Base-by-base conservation (phyloP, 2,888 invertebrate genomes). In the Pristionchus arcanus region DNA sequence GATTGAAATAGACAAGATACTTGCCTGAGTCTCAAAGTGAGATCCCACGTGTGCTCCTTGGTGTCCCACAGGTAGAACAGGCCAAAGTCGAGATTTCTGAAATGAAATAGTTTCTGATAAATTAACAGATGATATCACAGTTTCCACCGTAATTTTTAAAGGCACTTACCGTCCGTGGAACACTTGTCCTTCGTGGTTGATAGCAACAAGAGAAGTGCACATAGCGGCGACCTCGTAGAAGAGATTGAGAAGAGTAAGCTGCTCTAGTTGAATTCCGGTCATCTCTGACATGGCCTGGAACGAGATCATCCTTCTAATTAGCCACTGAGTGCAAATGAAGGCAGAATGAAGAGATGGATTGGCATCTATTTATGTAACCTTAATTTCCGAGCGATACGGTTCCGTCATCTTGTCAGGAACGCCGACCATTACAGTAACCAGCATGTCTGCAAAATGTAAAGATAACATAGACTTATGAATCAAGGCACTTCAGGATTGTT, bases 171-270 rank as follows among this genome's bases (percentile, higher is more conserved):
- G 94, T 9, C 96, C 96, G 95, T 96, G 96, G 91, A 95, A 96
- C 31, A 96, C 93, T 59, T 94, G 93, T 34, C 96, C 96, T 92
- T 91, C 42, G 4, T 93, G 90, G 91, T 95, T 95, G 91, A 96
- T 94, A 21, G 96, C 96, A 2, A 96, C 95, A 68, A 96, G 95
- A 4, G 96, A 96, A 4, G 96, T 96, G 92, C 96, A 96, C 15
- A 96, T 95, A n/a, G 96, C 96, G 93, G 96, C 96, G 37, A 96
- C 92, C 94, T 96, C 96, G 93, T 96, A 96, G 94, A 96, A 96
- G 28, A 96, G 95, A 92, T 96, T 96, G 94, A 96, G 96, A 71
- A 96, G 93, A 0, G 96, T 95, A 42, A 96, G 92, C 92, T 96
- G 96, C 28, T 96, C 96, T 94, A 91, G 55, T n/a, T 90, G 28